These are phyloP conservation scores for Myathropa florea DNA, from an alignment of 2,888 invertebrate genomes.

Conservation along the genomic window DNA sequence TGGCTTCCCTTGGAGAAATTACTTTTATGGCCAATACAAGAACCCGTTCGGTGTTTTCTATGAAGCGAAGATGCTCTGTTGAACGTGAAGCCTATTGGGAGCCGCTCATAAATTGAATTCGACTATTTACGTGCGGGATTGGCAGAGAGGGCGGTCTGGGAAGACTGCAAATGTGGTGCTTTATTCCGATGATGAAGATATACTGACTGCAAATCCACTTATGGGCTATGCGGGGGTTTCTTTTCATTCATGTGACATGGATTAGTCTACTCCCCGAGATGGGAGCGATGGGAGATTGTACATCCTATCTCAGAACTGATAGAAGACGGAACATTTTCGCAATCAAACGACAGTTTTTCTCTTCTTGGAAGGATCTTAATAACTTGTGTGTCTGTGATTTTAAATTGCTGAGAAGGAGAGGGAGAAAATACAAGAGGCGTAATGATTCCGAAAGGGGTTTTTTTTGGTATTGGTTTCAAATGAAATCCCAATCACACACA, in stretches of 20 bases:
- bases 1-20: not conserved
- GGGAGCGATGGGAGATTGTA: not conserved
- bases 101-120: constrained; percentile 31
- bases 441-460: not conserved
- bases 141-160: not conserved
- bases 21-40: constrained; percentile 10
- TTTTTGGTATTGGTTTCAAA: not conserved
- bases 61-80: not conserved
- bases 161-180: not conserved
- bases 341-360: not conserved
- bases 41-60: constrained; percentile 24
- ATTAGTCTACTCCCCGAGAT: not conserved
- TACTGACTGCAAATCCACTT: not conserved
- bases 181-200: not conserved
- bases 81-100: constrained; percentile 9
- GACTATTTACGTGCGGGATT: not conserved
- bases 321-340: not conserved
- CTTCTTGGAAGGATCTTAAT: not conserved
- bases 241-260: not conserved
- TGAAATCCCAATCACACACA: not conserved
- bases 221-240: not conserved
- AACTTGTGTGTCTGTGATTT: not conserved
- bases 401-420: not conserved
- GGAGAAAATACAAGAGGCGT: not conserved
- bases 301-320: not conserved